Percentiles rank a stretch among this genome's conserved stretches.
phyloP scores from a whole-genome alignment of 2,113 vertebrate species.

The Cyprinodon brontotheroides region DNA sequence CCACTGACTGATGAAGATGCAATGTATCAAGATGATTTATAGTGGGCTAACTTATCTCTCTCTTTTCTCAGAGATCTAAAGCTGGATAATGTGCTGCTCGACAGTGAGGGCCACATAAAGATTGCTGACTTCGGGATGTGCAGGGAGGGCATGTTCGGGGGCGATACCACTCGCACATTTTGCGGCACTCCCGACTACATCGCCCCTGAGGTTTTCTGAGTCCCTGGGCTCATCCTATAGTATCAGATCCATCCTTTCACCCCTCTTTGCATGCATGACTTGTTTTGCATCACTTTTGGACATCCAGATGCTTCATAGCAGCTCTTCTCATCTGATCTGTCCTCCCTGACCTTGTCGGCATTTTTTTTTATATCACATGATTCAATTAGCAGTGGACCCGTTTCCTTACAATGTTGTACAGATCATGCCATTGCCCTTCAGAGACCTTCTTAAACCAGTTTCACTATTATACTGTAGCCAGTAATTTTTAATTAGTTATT shows the following conservation, averaged over 20 bases:
- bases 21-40: conserved; percentile 62
- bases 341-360: conserved; percentile 69
- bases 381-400: conserved; percentile 63
- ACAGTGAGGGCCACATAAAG: conserved; percentile 91
- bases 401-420: conserved; percentile 8
- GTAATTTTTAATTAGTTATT: neutral
- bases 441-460: conserved; percentile 31
- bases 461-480: neutral
- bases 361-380: conserved; percentile 63
- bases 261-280: conserved; percentile 42
- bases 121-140: conserved; percentile 95
- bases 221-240: neutral
- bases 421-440: conserved; percentile 37
- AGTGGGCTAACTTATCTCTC: conserved; percentile 34
- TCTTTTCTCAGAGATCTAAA: conserved; percentile 85
- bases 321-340: conserved; percentile 36
- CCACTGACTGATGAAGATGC: conserved; percentile 53
- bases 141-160: conserved; percentile 87
- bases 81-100: conserved; percentile 91
- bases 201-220: conserved; percentile 85
- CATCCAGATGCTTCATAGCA: conserved; percentile 2
- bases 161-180: conserved; percentile 87
- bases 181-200: conserved; percentile 94
- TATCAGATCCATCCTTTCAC: conserved; percentile 18
- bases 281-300: conserved; percentile 18